These are phyloP conservation scores for Galerucella nymphaeae DNA, from an alignment of 2,888 invertebrate genomes.

Conservation along the genomic window DNA sequence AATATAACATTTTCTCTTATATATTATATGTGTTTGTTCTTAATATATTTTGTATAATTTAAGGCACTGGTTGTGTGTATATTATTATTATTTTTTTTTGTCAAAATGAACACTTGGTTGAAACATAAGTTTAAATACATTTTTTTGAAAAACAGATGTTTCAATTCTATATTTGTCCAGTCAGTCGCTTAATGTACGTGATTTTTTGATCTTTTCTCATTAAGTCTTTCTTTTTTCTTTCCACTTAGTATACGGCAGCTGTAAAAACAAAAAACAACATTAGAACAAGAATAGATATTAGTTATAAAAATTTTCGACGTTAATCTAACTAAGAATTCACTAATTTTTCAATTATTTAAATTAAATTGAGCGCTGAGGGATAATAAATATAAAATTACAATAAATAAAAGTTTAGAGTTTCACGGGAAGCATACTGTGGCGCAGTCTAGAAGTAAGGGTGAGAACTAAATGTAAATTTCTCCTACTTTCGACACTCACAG, in stretches of 20 bases:
- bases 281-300: not conserved
- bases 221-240: slow-evolving; percentile 42
- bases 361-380: no score
- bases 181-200: slow-evolving; percentile 51
- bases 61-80: slow-evolving; percentile 53
- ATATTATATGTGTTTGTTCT: slow-evolving; percentile 22
- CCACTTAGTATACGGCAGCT: slow-evolving; percentile 62
- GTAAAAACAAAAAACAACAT: slow-evolving; percentile 46
- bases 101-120: slow-evolving; percentile 55
- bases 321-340: no score
- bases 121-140: slow-evolving; percentile 47
- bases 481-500: no score
- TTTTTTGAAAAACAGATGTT: slow-evolving; percentile 43
- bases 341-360: no score
- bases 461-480: no score
- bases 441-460: no score
- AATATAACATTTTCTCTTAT: slow-evolving; percentile 23
- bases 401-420: no score
- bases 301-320: no score
- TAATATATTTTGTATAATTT: slow-evolving; percentile 54
- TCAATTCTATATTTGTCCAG: slow-evolving; percentile 47
- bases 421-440: no score
- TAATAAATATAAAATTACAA: no score
- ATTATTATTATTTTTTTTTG: slow-evolving; percentile 41
- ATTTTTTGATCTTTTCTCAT: slow-evolving; percentile 46